These are phyloP conservation scores for Spilarctia lutea DNA, from an alignment of 2,888 invertebrate genomes.

Conservation along the genomic window DNA sequence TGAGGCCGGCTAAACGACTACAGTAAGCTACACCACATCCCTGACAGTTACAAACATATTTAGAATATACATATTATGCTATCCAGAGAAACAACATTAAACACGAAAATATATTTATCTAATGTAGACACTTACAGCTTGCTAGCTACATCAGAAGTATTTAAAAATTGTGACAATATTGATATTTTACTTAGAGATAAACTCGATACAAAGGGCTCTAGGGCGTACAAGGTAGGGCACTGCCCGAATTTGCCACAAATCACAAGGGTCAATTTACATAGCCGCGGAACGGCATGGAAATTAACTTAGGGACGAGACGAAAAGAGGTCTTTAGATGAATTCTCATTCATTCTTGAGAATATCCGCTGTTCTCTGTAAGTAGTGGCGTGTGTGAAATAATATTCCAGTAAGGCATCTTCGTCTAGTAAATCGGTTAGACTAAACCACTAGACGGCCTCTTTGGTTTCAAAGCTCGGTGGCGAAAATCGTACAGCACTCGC, in stretches of 20 bases:
- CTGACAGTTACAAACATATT: background rate
- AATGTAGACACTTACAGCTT: constrained; percentile 16
- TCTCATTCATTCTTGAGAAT: no score
- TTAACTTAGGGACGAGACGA: background rate
- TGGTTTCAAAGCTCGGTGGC: background rate
- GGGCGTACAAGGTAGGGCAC: background rate
- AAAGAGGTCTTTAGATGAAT: background rate
- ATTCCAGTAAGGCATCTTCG: background rate
- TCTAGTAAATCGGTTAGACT: background rate
- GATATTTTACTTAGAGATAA: constrained; percentile 6
- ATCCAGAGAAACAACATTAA: constrained; percentile 1
- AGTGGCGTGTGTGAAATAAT: background rate
- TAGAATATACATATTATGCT: background rate
- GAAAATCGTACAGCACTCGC: background rate
- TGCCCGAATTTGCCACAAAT: background rate
- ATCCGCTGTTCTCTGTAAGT: background rate
- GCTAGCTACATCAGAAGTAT: constrained; percentile 28
- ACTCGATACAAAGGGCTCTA: background rate
- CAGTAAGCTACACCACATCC: background rate
- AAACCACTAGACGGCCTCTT: background rate
- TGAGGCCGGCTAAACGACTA: background rate
- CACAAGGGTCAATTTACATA: background rate
- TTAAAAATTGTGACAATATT: constrained; percentile 24
- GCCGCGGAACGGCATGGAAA: background rate
- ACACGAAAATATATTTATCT: constrained; percentile 17